These are phyloP conservation scores for Pantelozetes paolii DNA, from an alignment of 2,888 invertebrate species.

Conservation along the genomic window DNA sequence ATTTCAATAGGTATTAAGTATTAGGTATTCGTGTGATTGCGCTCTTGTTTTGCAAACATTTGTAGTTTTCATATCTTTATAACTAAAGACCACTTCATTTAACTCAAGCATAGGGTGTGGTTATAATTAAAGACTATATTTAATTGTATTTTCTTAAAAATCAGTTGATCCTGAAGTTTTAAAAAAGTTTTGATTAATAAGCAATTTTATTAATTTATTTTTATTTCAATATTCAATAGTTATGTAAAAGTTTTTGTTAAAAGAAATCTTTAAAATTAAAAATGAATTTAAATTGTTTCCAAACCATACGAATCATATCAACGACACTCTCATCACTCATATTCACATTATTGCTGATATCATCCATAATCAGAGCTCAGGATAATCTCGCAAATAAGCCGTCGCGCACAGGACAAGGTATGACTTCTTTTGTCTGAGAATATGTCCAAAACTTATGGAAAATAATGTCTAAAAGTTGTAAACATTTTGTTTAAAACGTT, in stretches of 20 bases:
- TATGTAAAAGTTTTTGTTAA: background rate
- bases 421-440: background rate
- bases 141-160: background rate
- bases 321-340: background rate
- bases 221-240: background rate
- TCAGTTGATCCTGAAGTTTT: background rate
- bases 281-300: background rate
- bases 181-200: background rate
- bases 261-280: conserved; percentile 2
- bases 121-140: background rate
- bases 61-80: conserved; percentile 7
- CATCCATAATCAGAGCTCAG: background rate
- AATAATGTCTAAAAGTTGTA: too few relatives aligned
- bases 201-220: too few relatives aligned
- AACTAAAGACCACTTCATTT: conserved; percentile 26
- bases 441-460: too few relatives aligned
- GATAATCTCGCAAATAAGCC: background rate
- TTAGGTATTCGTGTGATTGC: conserved; percentile 35
- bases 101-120: conserved; percentile 34
- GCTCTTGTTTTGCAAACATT: conserved; percentile 14
- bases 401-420: conserved; percentile 27
- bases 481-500: too few relatives aligned
- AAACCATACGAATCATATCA: background rate
- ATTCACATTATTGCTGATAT: conserved; percentile 10
- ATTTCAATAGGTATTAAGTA: background rate